Percentiles rank a stretch among this genome's conserved stretches.
phyloP scores from a whole-genome alignment of 2,888 invertebrate genomes.

The Sussaba pulchella region DNA sequence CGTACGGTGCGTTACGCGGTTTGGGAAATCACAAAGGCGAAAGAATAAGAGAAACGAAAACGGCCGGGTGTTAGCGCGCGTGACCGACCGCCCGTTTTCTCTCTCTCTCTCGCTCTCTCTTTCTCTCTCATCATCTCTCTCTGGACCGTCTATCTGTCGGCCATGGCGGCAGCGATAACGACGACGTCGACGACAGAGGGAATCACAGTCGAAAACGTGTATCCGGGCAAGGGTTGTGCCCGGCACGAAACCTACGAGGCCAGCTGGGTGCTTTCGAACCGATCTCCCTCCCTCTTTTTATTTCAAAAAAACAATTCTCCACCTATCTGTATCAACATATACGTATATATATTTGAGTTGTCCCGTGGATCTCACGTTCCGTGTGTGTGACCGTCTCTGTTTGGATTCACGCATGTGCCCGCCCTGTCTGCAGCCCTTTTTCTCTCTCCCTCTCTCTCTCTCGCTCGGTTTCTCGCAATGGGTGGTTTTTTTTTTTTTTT shows the following conservation, averaged over 20 bases:
- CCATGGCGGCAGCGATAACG: no score
- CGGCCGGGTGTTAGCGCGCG: constrained; percentile 37
- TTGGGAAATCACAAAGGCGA: constrained; percentile 35
- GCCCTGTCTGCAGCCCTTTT: not conserved
- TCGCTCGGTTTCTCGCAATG: no score
- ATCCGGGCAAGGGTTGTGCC: constrained; percentile 55
- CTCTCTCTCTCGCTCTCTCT: no score
- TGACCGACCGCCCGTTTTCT: no score
- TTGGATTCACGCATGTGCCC: constrained; percentile 18
- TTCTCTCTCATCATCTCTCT: not conserved
- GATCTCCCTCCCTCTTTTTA: constrained; percentile 15
- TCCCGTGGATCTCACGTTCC: no score
- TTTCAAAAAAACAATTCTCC: no score
- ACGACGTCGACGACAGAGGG: constrained; percentile 32
- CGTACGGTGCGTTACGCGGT: constrained; percentile 24
- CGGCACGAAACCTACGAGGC: constrained; percentile 47
- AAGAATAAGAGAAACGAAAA: constrained; percentile 12
- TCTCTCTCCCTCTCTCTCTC: not conserved
- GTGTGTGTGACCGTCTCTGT: constrained; percentile 7
- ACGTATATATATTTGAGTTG: no score
- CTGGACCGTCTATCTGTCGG: not conserved
- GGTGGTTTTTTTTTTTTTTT: no score
- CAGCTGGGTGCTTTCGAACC: constrained; percentile 55
- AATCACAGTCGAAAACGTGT: constrained; percentile 53
- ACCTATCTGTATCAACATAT: constrained; percentile 2